Conservation (phyloP, 2,888 invertebrate species). For the Corbicula japonica region DNA sequence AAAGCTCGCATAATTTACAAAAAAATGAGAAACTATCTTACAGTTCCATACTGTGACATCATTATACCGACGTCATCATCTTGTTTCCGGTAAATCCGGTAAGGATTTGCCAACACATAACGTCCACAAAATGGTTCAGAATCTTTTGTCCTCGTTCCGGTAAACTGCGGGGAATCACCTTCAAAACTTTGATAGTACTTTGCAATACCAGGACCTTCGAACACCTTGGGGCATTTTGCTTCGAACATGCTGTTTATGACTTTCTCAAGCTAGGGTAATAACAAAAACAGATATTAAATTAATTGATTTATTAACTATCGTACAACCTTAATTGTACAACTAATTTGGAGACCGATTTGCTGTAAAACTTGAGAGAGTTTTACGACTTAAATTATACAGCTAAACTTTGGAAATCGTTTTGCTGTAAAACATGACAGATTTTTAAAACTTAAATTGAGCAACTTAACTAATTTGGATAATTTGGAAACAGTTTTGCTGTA, state of each 20-base stretch:
- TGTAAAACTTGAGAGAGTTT: too few relatives aligned
- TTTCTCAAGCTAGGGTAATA: slow-evolving; percentile 33
- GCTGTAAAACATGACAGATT: too few relatives aligned
- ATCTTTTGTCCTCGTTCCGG: slow-evolving; percentile 46
- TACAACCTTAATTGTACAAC: too few relatives aligned
- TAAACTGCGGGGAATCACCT: slow-evolving; percentile 3
- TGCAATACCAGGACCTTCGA: slow-evolving; percentile 27
- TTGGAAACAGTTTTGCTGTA: too few relatives aligned
- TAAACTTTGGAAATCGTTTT: too few relatives aligned
- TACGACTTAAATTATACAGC: too few relatives aligned
- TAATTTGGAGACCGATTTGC: too few relatives aligned
- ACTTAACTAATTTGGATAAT: too few relatives aligned
- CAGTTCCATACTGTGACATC: slow-evolving; percentile 32
- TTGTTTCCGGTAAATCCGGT: slow-evolving; percentile 29
- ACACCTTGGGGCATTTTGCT: slow-evolving; percentile 51
- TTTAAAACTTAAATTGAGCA: too few relatives aligned
- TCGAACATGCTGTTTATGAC: slow-evolving; percentile 53
- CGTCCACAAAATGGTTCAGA: slow-evolving; percentile 65
- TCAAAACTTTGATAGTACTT: slow-evolving; percentile 59
- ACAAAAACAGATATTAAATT: background rate
- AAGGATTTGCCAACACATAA: slow-evolving; percentile 52
- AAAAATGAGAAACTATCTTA: too few relatives aligned
- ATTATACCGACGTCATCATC: slow-evolving; percentile 33
- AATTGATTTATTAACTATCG: too few relatives aligned
- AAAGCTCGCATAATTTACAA: too few relatives aligned